phyloP scores from a whole-genome alignment of 2,113 vertebrate genomes.

The Xyrauchen texanus region DNA sequence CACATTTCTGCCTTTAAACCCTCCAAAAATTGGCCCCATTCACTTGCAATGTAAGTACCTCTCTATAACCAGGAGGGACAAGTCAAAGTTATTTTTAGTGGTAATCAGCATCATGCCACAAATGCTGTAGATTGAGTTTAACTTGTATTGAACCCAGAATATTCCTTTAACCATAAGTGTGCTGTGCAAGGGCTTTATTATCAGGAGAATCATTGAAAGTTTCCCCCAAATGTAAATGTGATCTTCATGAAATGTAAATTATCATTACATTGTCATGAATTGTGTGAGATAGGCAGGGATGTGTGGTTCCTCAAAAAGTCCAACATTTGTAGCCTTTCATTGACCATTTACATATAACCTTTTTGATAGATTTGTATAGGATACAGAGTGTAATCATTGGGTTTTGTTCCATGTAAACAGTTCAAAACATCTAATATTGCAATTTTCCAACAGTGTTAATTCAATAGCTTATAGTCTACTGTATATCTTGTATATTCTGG shows the following conservation, averaged over 20 bases:
- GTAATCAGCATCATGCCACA: no score
- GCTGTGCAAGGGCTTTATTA: not conserved
- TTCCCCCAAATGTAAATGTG: constrained; percentile 1
- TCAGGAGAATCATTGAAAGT: not conserved
- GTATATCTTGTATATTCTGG: not conserved
- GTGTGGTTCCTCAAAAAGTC: not conserved
- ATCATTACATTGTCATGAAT: not conserved
- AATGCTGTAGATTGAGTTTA: no score
- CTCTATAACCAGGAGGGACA: no score
- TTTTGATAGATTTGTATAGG: not conserved
- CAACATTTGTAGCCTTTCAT: not conserved
- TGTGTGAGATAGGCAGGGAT: not conserved
- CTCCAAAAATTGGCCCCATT: no score
- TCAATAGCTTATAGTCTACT: not conserved
- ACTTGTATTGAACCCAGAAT: no score
- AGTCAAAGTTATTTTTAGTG: no score
- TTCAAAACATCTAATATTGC: not conserved
- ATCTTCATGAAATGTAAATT: constrained; percentile 1
- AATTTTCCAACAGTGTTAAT: not conserved
- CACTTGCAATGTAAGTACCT: no score
- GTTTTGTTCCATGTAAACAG: not conserved
- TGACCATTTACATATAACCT: constrained; percentile 2
- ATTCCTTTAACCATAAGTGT: not conserved
- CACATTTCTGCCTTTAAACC: no score
- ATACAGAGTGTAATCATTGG: no score